Evolutionary conservation across 2,888 invertebrate genomes (phyloP).

Genomic region (Cynaeus angustus): DNA sequence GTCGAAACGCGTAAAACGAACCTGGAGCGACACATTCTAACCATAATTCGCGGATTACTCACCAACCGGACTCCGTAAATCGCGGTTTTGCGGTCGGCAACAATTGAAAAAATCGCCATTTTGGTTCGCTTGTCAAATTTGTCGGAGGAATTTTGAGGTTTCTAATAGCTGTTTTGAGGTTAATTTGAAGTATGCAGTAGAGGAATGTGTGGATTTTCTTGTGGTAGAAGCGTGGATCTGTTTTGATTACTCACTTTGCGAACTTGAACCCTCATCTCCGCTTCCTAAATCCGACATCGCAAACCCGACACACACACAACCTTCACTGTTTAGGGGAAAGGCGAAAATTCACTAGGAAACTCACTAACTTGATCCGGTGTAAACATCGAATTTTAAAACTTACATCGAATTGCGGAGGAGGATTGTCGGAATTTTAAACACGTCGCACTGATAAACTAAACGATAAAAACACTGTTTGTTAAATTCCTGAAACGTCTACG

Average conservation of each 20-base stretch:
- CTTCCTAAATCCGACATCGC: conserved; percentile 87
- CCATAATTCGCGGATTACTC: not conserved
- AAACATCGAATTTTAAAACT: conserved; percentile 18
- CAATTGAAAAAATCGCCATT: conserved; percentile 64
- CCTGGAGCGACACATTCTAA: not conserved
- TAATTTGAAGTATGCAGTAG: conserved; percentile 10
- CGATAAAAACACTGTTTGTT: too few species aligned
- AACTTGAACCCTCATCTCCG: conserved; percentile 86
- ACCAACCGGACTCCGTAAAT: conserved; percentile 21
- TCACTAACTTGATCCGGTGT: conserved; percentile 44
- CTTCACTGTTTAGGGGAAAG: conserved; percentile 67
- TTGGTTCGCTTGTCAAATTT: conserved; percentile 65
- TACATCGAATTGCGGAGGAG: conserved; percentile 26
- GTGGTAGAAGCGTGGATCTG: not conserved
- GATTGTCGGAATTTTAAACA: not conserved
- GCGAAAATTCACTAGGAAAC: conserved; percentile 62
- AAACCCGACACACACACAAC: conserved; percentile 69
- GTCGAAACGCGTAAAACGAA: not conserved
- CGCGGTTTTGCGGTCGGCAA: conserved; percentile 31
- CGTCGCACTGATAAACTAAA: too few species aligned
- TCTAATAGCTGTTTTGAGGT: conserved; percentile 27
- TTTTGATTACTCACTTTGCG: conserved; percentile 81
- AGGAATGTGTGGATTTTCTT: conserved; percentile 33
- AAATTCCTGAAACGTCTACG: too few species aligned
- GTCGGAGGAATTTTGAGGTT: conserved; percentile 38